These are phyloP conservation scores for Eupristina koningsbergeri DNA, from an alignment of 1,140 invertebrate species.

Conservation along the genomic window DNA sequence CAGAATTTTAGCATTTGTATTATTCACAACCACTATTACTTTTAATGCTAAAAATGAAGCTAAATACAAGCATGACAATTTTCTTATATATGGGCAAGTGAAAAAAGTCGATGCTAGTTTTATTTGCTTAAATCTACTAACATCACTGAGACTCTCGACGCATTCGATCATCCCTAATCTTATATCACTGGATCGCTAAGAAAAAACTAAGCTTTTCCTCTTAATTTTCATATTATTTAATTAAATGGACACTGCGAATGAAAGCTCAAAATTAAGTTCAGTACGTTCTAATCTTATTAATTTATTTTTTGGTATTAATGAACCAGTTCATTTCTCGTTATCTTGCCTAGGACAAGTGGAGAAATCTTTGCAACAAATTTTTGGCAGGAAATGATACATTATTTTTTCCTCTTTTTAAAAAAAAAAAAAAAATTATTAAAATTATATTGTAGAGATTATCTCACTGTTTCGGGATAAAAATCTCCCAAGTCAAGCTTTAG, in stretches of 20 bases:
- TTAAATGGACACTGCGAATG: conserved; percentile 40
- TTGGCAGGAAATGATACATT: conserved; percentile 46
- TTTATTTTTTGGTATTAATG: conserved; percentile 49
- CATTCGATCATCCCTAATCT: conserved; percentile 20
- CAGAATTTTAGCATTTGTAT: neutral
- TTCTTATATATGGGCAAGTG: conserved; percentile 29
- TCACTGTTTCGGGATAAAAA: neutral
- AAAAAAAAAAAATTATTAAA: neutral
- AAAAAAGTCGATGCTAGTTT: conserved; percentile 47
- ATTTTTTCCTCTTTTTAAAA: conserved; percentile 26
- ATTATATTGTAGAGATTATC: conserved; percentile 28
- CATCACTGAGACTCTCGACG: conserved; percentile 27
- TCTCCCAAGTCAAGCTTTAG: neutral
- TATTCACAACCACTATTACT: conserved; percentile 38
- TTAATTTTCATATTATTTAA: conserved; percentile 18
- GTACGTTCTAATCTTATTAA: conserved; percentile 32
- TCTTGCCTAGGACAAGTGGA: conserved; percentile 42
- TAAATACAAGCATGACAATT: conserved; percentile 36
- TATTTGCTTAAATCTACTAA: conserved; percentile 39
- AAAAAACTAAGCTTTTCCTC: conserved; percentile 33
- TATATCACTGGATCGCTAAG: conserved; percentile 45
- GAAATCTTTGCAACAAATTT: conserved; percentile 39
- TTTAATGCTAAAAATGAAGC: conserved; percentile 44
- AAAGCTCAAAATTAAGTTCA: conserved; percentile 48
- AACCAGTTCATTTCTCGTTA: conserved; percentile 40